Percentiles rank a stretch among this genome's conserved stretches.
Evolutionary conservation across 2,888 invertebrate genomes (phyloP).

Genomic region (Caenorhabditis panamensis): DNA sequence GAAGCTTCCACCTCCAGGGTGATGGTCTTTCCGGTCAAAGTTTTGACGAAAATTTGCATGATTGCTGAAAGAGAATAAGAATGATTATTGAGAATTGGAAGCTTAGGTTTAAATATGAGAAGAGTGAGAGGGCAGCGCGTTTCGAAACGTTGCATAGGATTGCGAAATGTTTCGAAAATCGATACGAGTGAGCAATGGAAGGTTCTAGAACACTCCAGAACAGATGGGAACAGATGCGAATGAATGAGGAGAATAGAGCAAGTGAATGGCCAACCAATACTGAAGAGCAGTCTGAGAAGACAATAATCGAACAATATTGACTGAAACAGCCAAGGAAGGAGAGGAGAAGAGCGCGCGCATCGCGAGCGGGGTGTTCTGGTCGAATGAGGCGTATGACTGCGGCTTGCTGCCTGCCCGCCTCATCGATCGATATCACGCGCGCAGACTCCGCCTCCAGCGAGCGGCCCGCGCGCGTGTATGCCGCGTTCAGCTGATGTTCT

Average conservation of each 20-base stretch:
- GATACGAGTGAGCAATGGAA: conserved; percentile 2
- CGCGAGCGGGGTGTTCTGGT: conserved; percentile 43
- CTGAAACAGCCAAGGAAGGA: background rate
- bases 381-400: conserved; percentile 49
- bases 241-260: background rate
- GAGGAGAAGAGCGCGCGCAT: no score
- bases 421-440: conserved; percentile 43
- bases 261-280: background rate
- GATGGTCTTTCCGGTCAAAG: conserved; percentile 91
- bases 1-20: conserved; percentile 69
- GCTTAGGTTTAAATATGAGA: background rate
- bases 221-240: background rate
- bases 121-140: background rate
- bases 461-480: conserved; percentile 16
- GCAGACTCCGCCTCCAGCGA: conserved; percentile 28
- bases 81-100: background rate
- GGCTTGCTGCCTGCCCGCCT: conserved; percentile 12
- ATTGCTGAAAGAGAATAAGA: conserved; percentile 38
- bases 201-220: background rate
- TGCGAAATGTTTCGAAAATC: conserved; percentile 49
- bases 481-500: conserved; percentile 45
- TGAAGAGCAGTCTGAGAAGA: no score
- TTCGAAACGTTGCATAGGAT: conserved; percentile 4
- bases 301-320: background rate
- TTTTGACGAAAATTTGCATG: conserved; percentile 96